A percentile compares a stretch with the other conserved stretches of the same genome.
Conservation (phyloP, 2,888 invertebrate genomes). For the Phragmatobia fuliginosa region DNA sequence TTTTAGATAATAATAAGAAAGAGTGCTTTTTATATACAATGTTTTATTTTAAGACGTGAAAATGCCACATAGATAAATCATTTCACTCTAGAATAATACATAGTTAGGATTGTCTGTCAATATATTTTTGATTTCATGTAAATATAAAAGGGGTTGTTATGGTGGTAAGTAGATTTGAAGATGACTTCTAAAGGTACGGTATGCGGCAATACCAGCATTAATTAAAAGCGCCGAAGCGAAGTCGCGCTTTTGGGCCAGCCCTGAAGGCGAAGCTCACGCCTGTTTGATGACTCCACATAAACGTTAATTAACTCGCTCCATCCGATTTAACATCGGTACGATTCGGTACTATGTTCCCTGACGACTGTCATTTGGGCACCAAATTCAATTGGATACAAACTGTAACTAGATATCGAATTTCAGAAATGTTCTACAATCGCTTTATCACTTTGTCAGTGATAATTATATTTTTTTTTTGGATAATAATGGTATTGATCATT, state of each 20-base stretch:
- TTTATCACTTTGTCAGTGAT: constrained; percentile 7
- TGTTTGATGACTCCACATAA: constrained; percentile 74
- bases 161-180: constrained; percentile 52
- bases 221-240: constrained; percentile 67
- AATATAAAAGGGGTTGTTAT: constrained; percentile 34
- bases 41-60: neutral
- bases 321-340: constrained; percentile 59
- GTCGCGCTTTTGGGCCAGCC: constrained; percentile 61
- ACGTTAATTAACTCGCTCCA: constrained; percentile 75
- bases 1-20: neutral
- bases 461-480: too few relatives aligned
- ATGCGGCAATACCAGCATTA: constrained; percentile 59
- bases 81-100: neutral
- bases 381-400: constrained; percentile 37
- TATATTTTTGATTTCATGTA: constrained; percentile 43
- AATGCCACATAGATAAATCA: neutral
- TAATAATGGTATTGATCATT: neutral
- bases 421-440: constrained; percentile 18
- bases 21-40: neutral
- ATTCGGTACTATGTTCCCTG: constrained; percentile 49
- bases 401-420: constrained; percentile 28
- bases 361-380: constrained; percentile 41
- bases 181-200: constrained; percentile 56
- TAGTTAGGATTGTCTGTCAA: constrained; percentile 15
- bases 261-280: constrained; percentile 58